Conservation (phyloP, 2,888 invertebrate genomes). For the Melanostoma scalare region DNA sequence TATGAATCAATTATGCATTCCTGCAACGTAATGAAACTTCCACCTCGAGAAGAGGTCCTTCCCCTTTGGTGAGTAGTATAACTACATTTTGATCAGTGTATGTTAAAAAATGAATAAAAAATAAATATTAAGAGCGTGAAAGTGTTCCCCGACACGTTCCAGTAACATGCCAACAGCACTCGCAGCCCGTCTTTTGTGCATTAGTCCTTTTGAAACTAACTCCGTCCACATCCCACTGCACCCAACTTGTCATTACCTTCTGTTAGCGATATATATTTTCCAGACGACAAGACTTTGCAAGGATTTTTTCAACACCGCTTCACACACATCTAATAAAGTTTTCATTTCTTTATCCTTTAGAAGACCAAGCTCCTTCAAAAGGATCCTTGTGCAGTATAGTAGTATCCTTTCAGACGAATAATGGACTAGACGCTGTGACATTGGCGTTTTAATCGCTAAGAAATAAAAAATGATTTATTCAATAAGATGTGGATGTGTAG, state of each 20-base stretch:
- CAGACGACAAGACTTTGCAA: conserved; percentile 40
- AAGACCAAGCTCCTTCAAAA: neutral
- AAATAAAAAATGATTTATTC: conserved; percentile 70
- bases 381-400: conserved; percentile 11
- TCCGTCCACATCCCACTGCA: neutral
- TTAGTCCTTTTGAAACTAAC: conserved; percentile 23
- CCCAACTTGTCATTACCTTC: conserved; percentile 55
- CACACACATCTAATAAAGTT: conserved; percentile 48
- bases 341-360: neutral
- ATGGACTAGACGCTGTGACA: conserved; percentile 26
- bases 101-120: conserved; percentile 15
- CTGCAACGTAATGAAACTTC: conserved; percentile 39
- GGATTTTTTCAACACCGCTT: conserved; percentile 24
- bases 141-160: conserved; percentile 60
- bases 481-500: conserved; percentile 33
- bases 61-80: conserved; percentile 4
- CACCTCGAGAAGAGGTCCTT: conserved; percentile 1
- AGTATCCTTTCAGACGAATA: conserved; percentile 29
- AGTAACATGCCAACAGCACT: conserved; percentile 67
- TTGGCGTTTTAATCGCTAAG: conserved; percentile 63
- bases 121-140: conserved; percentile 50
- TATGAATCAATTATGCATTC: conserved; percentile 58
- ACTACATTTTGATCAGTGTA: conserved; percentile 43
- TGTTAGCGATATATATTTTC: conserved; percentile 49
- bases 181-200: conserved; percentile 42